These are phyloP conservation scores for Agrochola lota DNA, from an alignment of 2,888 invertebrate genomes.

Conservation along the genomic window DNA sequence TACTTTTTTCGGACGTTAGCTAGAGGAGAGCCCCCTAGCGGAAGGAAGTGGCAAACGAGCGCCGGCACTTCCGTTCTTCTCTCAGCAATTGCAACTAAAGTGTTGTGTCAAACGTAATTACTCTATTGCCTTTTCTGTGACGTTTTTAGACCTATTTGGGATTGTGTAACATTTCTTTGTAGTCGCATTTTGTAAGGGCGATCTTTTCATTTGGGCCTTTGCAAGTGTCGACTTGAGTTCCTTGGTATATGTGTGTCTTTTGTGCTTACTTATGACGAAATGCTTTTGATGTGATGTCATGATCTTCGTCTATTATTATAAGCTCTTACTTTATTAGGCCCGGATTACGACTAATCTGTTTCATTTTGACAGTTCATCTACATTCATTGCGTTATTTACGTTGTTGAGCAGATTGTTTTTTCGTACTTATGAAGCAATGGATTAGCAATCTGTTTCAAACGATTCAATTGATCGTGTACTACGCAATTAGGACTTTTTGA, in stretches of 20 bases:
- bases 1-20: conserved; percentile 44
- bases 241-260: conserved; percentile 14
- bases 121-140: conserved; percentile 66
- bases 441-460: too few species aligned
- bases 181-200: conserved; percentile 53
- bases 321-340: neutral
- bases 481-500: neutral
- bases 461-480: too few species aligned
- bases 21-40: conserved; percentile 57
- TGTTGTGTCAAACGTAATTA: conserved; percentile 77
- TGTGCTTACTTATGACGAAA: conserved; percentile 12
- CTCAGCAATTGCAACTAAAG: conserved; percentile 74
- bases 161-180: conserved; percentile 63
- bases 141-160: conserved; percentile 58
- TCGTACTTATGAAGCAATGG: too few species aligned
- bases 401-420: too few species aligned
- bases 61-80: conserved; percentile 72
- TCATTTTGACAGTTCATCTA: too few species aligned
- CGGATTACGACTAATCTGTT: too few species aligned
- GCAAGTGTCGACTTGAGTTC: conserved; percentile 23
- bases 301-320: conserved; percentile 11
- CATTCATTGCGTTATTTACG: too few species aligned
- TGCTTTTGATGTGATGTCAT: conserved; percentile 25
- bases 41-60: conserved; percentile 75
- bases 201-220: conserved; percentile 57